Evolutionary conservation across 2,797 vertebrate genomes (phyloP).

Genomic region (Pampus argenteus): DNA sequence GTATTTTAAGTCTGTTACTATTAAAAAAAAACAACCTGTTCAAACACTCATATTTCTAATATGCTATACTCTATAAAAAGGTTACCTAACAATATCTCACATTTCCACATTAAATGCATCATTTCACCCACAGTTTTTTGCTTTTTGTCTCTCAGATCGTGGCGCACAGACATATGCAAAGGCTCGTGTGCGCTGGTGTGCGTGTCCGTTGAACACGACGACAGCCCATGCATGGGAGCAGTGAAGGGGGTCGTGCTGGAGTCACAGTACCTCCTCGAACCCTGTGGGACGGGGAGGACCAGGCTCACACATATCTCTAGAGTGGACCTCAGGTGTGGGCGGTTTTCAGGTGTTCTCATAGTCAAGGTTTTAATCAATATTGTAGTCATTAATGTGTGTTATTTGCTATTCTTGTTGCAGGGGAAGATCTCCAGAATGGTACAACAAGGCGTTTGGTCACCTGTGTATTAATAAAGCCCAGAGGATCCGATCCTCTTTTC

Average conservation of each 20-base stretch:
- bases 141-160: slow-evolving; percentile 82
- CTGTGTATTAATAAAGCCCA: slow-evolving; percentile 91
- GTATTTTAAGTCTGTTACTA: not conserved
- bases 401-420: slow-evolving; percentile 71
- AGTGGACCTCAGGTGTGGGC: slow-evolving; percentile 90
- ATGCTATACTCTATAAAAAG: not conserved
- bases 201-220: slow-evolving; percentile 90
- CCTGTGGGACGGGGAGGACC: slow-evolving; percentile 88
- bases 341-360: not conserved
- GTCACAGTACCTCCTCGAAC: slow-evolving; percentile 92
- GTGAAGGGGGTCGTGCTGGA: slow-evolving; percentile 90
- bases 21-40: not conserved
- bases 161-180: slow-evolving; percentile 90
- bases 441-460: slow-evolving; percentile 94
- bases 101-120: not conserved
- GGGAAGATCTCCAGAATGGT: slow-evolving; percentile 95
- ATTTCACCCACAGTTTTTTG: not conserved
- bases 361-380: not conserved
- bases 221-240: slow-evolving; percentile 85
- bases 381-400: not conserved
- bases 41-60: not conserved
- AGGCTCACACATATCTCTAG: slow-evolving; percentile 92
- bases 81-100: not conserved
- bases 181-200: slow-evolving; percentile 90
- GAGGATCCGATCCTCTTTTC: slow-evolving; percentile 92